Conservation (phyloP, 2,888 invertebrate species). For the Exocentrus adspersus region DNA sequence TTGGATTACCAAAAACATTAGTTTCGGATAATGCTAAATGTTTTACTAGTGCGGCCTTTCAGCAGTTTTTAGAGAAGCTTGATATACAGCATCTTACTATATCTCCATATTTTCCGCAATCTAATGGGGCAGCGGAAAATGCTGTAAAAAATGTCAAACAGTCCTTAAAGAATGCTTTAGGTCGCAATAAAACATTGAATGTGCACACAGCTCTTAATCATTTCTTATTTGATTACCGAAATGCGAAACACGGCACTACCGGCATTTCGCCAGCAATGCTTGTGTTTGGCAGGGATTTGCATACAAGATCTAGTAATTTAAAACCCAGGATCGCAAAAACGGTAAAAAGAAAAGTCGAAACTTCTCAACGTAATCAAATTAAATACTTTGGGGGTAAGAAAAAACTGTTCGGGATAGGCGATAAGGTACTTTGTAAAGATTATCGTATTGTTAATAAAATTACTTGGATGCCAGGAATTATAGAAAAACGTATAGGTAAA, state of each 20-base stretch:
- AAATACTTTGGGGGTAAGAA: constrained; percentile 17
- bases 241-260: constrained; percentile 28
- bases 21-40: constrained; percentile 49
- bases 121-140: constrained; percentile 42
- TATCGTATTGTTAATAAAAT: constrained; percentile 20
- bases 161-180: constrained; percentile 25
- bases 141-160: constrained; percentile 30
- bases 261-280: constrained; percentile 19
- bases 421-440: constrained; percentile 22
- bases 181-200: constrained; percentile 5
- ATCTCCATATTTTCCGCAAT: constrained; percentile 32
- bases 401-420: constrained; percentile 1
- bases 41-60: constrained; percentile 44
- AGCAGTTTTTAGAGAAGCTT: constrained; percentile 29
- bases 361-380: constrained; percentile 5
- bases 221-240: constrained; percentile 36
- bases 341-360: neutral
- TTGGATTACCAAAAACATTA: constrained; percentile 45
- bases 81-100: constrained; percentile 30
- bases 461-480: constrained; percentile 21
- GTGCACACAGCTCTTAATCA: constrained; percentile 14
- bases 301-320: constrained; percentile 11
- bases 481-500: constrained; percentile 14
- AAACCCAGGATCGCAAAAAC: neutral
- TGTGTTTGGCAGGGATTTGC: constrained; percentile 27